Conservation (phyloP, 2,888 invertebrate species). For the Troides aeacus region DNA sequence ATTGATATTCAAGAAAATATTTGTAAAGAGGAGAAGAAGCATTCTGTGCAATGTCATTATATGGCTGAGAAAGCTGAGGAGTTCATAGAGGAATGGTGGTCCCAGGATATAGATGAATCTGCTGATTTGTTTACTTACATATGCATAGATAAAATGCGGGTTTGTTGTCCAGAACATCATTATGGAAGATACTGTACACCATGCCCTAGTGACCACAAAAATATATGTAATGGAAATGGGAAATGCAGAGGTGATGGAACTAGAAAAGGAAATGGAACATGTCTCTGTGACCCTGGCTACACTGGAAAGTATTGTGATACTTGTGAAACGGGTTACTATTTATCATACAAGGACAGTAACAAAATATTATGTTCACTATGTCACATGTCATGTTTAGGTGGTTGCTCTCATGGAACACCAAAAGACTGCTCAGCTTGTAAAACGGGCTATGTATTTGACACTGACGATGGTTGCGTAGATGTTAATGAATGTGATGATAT, state of each 20-base stretch:
- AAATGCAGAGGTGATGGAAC: slow-evolving; percentile 92
- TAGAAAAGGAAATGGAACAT: slow-evolving; percentile 94
- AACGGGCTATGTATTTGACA: slow-evolving; percentile 86
- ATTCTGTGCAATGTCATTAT: slow-evolving; percentile 90
- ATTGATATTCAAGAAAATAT: slow-evolving; percentile 94
- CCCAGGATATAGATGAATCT: slow-evolving; percentile 71
- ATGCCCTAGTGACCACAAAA: slow-evolving; percentile 87
- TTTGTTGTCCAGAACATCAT: slow-evolving; percentile 92
- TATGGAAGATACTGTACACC: slow-evolving; percentile 90
- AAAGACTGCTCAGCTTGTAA: slow-evolving; percentile 81
- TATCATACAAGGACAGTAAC: slow-evolving; percentile 85
- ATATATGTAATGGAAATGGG: slow-evolving; percentile 91
- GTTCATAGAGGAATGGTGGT: slow-evolving; percentile 94
- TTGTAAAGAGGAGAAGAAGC: slow-evolving; percentile 87
- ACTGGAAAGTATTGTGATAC: slow-evolving; percentile 86
- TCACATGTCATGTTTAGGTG: slow-evolving; percentile 87
- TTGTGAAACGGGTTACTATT: slow-evolving; percentile 88
- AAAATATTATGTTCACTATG: slow-evolving; percentile 89
- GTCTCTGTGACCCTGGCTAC: slow-evolving; percentile 92
- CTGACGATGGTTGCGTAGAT: slow-evolving; percentile 89
- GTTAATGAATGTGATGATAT: slow-evolving; percentile 88
- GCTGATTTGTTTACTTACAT: slow-evolving; percentile 80
- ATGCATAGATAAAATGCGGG: slow-evolving; percentile 87
- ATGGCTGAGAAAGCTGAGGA: slow-evolving; percentile 91
- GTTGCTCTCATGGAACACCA: slow-evolving; percentile 87